phyloP scores from a whole-genome alignment of 2,797 vertebrate genomes.

The Epinephelus coioides region DNA sequence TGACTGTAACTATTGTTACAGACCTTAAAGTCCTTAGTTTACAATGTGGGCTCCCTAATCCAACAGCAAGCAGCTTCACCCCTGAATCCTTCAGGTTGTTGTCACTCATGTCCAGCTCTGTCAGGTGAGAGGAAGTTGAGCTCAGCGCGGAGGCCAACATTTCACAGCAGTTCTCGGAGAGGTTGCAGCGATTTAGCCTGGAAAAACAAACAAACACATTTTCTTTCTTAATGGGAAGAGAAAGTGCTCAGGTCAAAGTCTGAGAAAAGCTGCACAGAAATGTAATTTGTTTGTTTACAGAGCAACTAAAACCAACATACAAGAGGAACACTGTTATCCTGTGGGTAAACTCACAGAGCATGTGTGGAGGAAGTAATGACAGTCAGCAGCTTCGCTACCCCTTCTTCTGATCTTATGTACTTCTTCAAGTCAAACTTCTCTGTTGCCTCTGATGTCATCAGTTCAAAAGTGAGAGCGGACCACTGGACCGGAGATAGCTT shows the following conservation, averaged over 20 bases:
- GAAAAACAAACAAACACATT: not conserved
- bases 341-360: slow-evolving; percentile 51
- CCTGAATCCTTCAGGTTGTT: slow-evolving; percentile 64
- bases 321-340: not conserved
- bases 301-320: not conserved
- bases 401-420: slow-evolving; percentile 65
- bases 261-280: not conserved
- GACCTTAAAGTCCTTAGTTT: slow-evolving; percentile 62
- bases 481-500: slow-evolving; percentile 62
- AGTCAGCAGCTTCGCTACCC: slow-evolving; percentile 54
- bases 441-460: slow-evolving; percentile 60
- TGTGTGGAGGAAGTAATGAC: slow-evolving; percentile 58
- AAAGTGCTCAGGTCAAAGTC: not conserved
- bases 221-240: not conserved
- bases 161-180: slow-evolving; percentile 55
- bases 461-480: slow-evolving; percentile 65
- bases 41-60: slow-evolving; percentile 47
- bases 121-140: slow-evolving; percentile 40
- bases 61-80: slow-evolving; percentile 49
- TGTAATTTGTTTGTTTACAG: not conserved
- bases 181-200: slow-evolving; percentile 55
- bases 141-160: slow-evolving; percentile 47
- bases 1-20: not conserved
- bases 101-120: slow-evolving; percentile 60
- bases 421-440: slow-evolving; percentile 65